phyloP scores from a whole-genome alignment of 2,888 invertebrate genomes.

The Siphlonurus alternatus region DNA sequence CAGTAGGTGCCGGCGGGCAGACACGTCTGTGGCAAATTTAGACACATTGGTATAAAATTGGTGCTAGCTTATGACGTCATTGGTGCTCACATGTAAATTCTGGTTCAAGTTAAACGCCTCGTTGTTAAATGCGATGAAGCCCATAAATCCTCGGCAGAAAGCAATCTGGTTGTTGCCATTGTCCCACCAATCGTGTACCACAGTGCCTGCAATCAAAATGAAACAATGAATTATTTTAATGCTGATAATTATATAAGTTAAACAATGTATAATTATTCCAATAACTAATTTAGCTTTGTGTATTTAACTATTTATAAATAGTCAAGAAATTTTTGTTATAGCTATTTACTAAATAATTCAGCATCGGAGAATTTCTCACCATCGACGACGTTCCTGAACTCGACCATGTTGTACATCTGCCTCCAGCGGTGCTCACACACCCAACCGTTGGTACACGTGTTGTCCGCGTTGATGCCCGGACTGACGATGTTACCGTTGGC shows the following conservation, averaged over 20 bases:
- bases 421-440: constrained; percentile 76
- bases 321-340: neutral
- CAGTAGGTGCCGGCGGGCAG: constrained; percentile 31
- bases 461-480: constrained; percentile 45
- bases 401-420: constrained; percentile 62
- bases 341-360: neutral
- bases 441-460: constrained; percentile 54
- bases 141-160: constrained; percentile 50
- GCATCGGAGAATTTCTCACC: too few relatives aligned
- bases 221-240: neutral
- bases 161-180: constrained; percentile 68
- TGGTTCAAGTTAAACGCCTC: constrained; percentile 23
- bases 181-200: constrained; percentile 53
- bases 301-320: too few relatives aligned
- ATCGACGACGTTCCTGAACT: constrained; percentile 50
- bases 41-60: too few relatives aligned
- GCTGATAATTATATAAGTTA: too few relatives aligned
- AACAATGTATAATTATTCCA: too few relatives aligned
- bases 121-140: constrained; percentile 43
- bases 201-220: constrained; percentile 8
- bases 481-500: constrained; percentile 42
- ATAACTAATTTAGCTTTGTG: too few relatives aligned
- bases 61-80: too few relatives aligned
- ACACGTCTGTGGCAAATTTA: constrained; percentile 19
- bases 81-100: constrained; percentile 25